Conservation (phyloP, 2,888 invertebrate genomes). For the Acrobasis suavella region DNA sequence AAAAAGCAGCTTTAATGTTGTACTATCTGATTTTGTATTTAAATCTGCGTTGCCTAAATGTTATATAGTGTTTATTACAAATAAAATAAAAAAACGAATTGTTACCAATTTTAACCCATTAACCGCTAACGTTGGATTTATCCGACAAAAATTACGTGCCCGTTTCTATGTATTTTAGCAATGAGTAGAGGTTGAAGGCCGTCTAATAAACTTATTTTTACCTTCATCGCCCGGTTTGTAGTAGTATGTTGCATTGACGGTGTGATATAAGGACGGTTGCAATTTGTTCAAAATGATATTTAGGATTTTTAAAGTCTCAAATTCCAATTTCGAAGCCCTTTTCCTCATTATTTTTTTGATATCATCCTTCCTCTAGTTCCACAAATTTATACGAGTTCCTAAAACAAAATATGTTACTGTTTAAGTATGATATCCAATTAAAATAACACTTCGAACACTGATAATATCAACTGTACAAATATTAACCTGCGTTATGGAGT, state of each 20-base stretch:
- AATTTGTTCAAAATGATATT: slow-evolving; percentile 53
- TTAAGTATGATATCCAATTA: neutral
- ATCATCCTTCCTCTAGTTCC: slow-evolving; percentile 65
- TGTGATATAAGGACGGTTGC: slow-evolving; percentile 47
- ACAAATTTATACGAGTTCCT: slow-evolving; percentile 59
- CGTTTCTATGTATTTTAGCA: slow-evolving; percentile 32
- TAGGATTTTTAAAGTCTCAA: slow-evolving; percentile 50
- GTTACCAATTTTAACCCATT: too few relatives aligned
- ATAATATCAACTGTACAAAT: neutral
- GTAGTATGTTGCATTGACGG: slow-evolving; percentile 48
- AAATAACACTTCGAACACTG: neutral
- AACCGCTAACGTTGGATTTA: too few relatives aligned
- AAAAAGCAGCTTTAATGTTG: too few relatives aligned
- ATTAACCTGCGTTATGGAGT: slow-evolving; percentile 53
- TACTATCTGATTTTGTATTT: too few relatives aligned
- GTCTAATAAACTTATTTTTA: slow-evolving; percentile 48
- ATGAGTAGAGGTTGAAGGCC: slow-evolving; percentile 28
- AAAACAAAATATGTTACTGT: slow-evolving; percentile 22
- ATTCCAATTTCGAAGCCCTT: slow-evolving; percentile 46
- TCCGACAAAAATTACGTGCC: too few relatives aligned
- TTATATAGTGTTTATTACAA: too few relatives aligned
- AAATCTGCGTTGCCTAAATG: too few relatives aligned
- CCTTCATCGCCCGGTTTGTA: slow-evolving; percentile 57
- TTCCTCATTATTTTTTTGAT: slow-evolving; percentile 61
- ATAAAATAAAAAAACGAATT: too few relatives aligned